A percentile compares a stretch with the other conserved stretches of the same genome.
These are phyloP conservation scores for Drosophila prostipennis DNA, from an alignment of 2,888 invertebrate genomes.

Conservation along the genomic window DNA sequence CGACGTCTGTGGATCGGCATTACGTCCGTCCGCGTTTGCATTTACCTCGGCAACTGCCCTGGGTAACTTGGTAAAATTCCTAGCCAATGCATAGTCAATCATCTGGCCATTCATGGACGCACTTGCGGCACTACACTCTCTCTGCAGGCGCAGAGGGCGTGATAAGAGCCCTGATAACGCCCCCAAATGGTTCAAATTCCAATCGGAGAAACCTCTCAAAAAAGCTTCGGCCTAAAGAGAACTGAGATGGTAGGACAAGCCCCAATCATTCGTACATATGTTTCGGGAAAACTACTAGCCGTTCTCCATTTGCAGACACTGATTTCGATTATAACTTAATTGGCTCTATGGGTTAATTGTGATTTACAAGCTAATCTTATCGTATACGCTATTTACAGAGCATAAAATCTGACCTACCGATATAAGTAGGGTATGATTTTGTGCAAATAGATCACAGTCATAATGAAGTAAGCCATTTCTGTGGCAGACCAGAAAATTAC, in stretches of 20 bases:
- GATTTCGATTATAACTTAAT: conserved; percentile 14
- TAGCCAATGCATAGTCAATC: conserved; percentile 31
- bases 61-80: conserved; percentile 32
- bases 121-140: conserved; percentile 21
- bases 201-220: conserved; percentile 11
- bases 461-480: not conserved
- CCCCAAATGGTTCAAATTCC: conserved; percentile 25
- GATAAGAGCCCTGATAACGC: conserved; percentile 31
- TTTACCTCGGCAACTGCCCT: too few relatives aligned
- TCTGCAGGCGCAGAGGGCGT: conserved; percentile 30
- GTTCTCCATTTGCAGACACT: conserved; percentile 10
- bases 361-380: conserved; percentile 18
- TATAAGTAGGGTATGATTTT: conserved; percentile 4
- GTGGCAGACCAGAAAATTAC: not conserved
- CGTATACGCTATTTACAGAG: not conserved
- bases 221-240: conserved; percentile 13
- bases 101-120: conserved; percentile 16
- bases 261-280: not conserved
- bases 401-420: conserved; percentile 8
- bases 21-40: conserved; percentile 32
- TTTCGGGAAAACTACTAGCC: not conserved
- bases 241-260: conserved; percentile 1
- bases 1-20: conserved; percentile 25
- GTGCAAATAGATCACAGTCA: conserved; percentile 1
- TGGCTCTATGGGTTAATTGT: not conserved